Conservation (phyloP, 92 coral and sea anemone genomes). For the Umimayanthus kanabou region DNA sequence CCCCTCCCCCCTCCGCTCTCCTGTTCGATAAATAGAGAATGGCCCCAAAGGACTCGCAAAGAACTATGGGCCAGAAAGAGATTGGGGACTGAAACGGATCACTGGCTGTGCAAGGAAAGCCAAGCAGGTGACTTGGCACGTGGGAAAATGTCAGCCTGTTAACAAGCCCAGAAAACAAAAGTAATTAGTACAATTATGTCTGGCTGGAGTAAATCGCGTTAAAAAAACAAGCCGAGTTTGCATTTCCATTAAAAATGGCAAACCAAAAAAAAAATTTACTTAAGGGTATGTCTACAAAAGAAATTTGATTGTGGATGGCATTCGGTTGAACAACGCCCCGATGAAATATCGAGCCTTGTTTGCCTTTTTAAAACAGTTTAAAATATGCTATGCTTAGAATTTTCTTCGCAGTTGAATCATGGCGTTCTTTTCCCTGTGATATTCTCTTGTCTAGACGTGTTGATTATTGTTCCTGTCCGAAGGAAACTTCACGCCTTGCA, state of each 20-base stretch:
- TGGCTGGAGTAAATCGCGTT: background rate
- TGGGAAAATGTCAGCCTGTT: slow-evolving; percentile 13
- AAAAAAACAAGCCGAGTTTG: background rate
- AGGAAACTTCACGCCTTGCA: slow-evolving; percentile 47
- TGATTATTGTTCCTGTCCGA: slow-evolving; percentile 15
- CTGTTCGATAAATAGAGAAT: background rate
- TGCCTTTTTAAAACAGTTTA: background rate
- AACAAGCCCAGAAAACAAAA: background rate
- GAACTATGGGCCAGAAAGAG: too few species aligned
- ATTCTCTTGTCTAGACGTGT: slow-evolving; percentile 10
- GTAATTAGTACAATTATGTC: slow-evolving; percentile 15
- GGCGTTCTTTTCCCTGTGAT: background rate
- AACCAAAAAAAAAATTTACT: background rate
- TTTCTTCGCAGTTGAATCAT: background rate
- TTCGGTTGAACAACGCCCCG: background rate
- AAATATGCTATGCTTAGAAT: background rate
- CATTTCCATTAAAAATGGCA: background rate
- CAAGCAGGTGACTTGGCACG: background rate
- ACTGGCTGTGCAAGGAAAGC: background rate
- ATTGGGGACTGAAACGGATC: background rate
- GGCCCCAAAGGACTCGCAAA: background rate
- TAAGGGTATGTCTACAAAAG: background rate
- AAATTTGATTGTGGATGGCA: background rate
- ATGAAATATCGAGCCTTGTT: background rate
- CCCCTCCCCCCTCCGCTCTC: background rate